Conservation (phyloP, 1,140 invertebrate genomes). For the Sesamia nonagrioides region DNA sequence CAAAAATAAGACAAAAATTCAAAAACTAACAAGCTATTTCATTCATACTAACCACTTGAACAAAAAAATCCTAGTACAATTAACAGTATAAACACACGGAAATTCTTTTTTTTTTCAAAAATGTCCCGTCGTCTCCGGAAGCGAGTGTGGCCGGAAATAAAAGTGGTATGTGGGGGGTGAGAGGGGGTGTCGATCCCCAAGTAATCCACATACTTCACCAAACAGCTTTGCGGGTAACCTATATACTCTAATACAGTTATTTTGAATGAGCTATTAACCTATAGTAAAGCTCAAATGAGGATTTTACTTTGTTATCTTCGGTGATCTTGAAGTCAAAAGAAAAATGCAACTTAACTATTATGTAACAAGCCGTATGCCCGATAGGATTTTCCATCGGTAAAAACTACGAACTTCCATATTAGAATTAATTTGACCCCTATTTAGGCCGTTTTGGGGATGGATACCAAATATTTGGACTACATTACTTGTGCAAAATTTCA, state of each 20-base stretch:
- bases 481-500: too few relatives aligned
- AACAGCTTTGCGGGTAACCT: slow-evolving; percentile 7
- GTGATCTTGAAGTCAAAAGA: too few relatives aligned
- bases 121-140: background rate
- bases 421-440: too few relatives aligned
- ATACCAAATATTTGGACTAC: too few relatives aligned
- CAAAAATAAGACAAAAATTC: too few relatives aligned
- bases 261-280: background rate
- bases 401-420: too few relatives aligned
- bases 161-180: slow-evolving; percentile 5
- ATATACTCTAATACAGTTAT: slow-evolving; percentile 7
- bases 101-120: background rate
- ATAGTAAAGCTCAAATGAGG: too few relatives aligned
- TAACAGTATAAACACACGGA: background rate
- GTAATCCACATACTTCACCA: background rate
- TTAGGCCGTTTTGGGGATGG: too few relatives aligned
- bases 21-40: too few relatives aligned
- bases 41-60: background rate
- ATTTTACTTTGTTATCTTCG: background rate
- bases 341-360: too few relatives aligned
- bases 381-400: too few relatives aligned
- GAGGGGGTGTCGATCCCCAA: background rate
- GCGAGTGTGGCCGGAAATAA: background rate
- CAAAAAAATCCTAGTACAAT: background rate
- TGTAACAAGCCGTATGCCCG: too few relatives aligned